Evolutionary conservation across 2,113 vertebrate species (phyloP), one percentile per base, ranked within the genome.

Genomic region (Crypturellus undulatus): DNA sequence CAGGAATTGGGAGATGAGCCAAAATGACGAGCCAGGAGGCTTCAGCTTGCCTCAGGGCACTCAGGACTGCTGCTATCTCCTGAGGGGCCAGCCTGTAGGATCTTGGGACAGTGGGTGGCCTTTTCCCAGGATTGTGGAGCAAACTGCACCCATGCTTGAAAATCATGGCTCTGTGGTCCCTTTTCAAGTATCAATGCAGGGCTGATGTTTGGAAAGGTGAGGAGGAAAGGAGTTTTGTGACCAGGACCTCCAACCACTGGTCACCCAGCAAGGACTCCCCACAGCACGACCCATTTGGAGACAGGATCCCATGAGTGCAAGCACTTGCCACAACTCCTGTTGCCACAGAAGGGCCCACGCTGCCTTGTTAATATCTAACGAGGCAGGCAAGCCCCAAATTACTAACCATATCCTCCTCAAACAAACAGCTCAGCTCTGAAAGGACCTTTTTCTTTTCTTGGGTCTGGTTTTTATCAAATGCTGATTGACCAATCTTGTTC

Each of bases 181-280:
- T 12, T 63, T 47, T 26, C 36, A 45, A 65, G 36, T 22, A n/a
- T 45, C 26, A 10, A 45, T 22, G 2, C 0, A 0, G 34, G 3
- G 24, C 1, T 14, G 20, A 43, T 49, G 6, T 5, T 1, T 19
- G 20, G 75, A 65, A 73, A 64, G 13, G n/a, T 25, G 60, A 43
- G 38, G 5, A 56, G n/a, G 16, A 81, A 16, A 40, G 56, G 34
- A 77, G 54, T 19, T 10, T 34, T 4, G 5, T 1, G 4, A 25
- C 26, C 32, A 2, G 2, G 7, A n/a, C 62, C 69, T 49, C 79
- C 70, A 70, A 0, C n/a, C 10, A 8, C 21, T 49, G 54, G 47
- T 16, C 12, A 36, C 68, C 25, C 17, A 14, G 24, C n/a, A 38
- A 38, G 47, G 17, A 12, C 24, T 38, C 30, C 30, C 54, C 54